Conservation (phyloP, 2,113 vertebrate species). For the Ondatra zibethicus region DNA sequence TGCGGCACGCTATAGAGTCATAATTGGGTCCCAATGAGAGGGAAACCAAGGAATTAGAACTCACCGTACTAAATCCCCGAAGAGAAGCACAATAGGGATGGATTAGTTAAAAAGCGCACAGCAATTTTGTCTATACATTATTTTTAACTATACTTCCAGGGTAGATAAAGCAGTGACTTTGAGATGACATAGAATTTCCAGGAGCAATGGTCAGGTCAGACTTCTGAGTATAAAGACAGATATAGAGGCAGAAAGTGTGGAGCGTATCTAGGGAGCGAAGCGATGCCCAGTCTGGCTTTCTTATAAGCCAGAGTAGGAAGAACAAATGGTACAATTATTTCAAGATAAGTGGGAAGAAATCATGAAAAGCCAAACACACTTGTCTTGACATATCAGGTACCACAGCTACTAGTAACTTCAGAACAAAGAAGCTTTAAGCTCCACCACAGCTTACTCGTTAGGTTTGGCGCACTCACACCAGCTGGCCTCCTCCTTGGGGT, state of each 20-base stretch:
- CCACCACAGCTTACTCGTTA: not conserved
- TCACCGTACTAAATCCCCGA: not conserved
- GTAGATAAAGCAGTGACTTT: not conserved
- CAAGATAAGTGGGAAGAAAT: not conserved
- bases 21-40: not conserved
- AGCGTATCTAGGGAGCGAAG: not conserved
- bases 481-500: not conserved
- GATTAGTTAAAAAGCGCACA: not conserved
- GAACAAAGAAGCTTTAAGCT: not conserved
- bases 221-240: constrained; percentile 10
- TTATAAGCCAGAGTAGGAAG: not conserved
- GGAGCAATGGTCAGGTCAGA: not conserved
- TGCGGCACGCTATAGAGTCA: not conserved
- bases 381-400: not conserved
- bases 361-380: not conserved
- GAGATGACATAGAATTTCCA: constrained; percentile 22
- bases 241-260: not conserved
- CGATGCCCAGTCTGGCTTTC: not conserved
- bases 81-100: not conserved
- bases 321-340: not conserved
- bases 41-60: not conserved
- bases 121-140: not conserved
- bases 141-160: not conserved
- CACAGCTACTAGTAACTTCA: not conserved
- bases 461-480: not conserved